phyloP scores from a whole-genome alignment of 2,113 vertebrate genomes.

The Rhabdornis inornatus region DNA sequence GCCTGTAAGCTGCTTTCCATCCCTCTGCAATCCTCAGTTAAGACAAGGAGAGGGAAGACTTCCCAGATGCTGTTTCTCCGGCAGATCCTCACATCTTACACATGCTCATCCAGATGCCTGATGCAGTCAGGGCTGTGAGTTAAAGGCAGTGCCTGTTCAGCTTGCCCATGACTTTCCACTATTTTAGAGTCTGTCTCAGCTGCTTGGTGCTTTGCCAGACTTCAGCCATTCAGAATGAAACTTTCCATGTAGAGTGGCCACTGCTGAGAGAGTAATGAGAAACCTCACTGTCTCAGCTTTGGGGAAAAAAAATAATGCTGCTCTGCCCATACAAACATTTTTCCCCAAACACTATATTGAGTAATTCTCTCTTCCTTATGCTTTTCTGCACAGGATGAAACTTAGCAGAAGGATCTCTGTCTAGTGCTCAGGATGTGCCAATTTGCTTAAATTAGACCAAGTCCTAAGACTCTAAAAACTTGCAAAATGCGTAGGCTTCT shows the following conservation, averaged over 20 bases:
- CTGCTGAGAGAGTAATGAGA: background rate
- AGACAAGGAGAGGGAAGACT: background rate
- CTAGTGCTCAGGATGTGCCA: slow-evolving; percentile 7
- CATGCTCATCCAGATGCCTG: background rate
- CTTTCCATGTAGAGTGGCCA: background rate
- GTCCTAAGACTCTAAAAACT: slow-evolving; percentile 37
- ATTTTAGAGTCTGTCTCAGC: background rate
- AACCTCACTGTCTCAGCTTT: background rate
- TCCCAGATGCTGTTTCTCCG: background rate
- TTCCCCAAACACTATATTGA: background rate
- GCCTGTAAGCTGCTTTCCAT: background rate
- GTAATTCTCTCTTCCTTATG: slow-evolving; percentile 10
- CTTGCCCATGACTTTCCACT: background rate
- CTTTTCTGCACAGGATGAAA: slow-evolving; percentile 11
- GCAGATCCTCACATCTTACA: background rate
- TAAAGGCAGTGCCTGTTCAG: background rate
- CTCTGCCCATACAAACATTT: background rate
- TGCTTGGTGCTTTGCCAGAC: background rate
- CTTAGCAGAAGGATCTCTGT: slow-evolving; percentile 26
- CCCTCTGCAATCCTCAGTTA: background rate
- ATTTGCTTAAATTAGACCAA: slow-evolving; percentile 40
- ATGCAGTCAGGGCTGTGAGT: background rate
- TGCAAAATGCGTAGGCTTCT: slow-evolving; percentile 26
- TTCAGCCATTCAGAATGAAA: background rate
- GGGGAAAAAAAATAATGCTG: background rate